These are phyloP conservation scores for Heterohyrax brucei DNA, from an alignment of 2,797 vertebrate species.

Conservation along the genomic window DNA sequence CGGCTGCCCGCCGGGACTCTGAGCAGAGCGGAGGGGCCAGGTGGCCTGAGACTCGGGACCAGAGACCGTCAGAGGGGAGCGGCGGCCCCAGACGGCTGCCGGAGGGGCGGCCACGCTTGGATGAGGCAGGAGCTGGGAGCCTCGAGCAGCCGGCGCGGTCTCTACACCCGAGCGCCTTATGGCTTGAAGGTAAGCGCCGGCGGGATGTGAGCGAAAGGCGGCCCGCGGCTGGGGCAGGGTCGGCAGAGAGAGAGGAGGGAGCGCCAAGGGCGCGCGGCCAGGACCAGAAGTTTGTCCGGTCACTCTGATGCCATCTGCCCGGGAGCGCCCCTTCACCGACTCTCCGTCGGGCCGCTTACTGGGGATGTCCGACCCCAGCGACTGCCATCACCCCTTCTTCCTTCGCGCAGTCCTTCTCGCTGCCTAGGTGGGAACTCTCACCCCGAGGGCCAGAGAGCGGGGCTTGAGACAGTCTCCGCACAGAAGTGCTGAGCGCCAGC, in stretches of 20 bases:
- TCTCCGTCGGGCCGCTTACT: neutral
- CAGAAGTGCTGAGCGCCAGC: neutral
- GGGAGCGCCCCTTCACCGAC: neutral
- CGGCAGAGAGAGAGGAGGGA: neutral
- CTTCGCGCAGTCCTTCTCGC: neutral
- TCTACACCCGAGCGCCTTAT: slow-evolving; percentile 87
- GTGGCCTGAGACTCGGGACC: slow-evolving; percentile 16
- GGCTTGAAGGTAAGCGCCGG: slow-evolving; percentile 92
- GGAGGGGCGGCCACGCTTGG: slow-evolving; percentile 77
- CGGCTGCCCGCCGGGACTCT: slow-evolving; percentile 72
- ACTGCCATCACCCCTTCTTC: neutral
- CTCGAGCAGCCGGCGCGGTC: slow-evolving; percentile 74
- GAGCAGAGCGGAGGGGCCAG: slow-evolving; percentile 59
- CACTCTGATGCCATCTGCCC: neutral
- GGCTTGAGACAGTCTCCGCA: neutral
- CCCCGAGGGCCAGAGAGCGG: neutral
- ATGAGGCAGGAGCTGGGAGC: slow-evolving; percentile 82
- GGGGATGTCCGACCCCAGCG: neutral
- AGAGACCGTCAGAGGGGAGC: slow-evolving; percentile 49
- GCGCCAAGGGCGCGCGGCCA: neutral
- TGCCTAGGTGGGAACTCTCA: neutral
- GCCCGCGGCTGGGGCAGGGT: neutral
- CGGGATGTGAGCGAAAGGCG: neutral
- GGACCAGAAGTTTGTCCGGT: slow-evolving; percentile 69
- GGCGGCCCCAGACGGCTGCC: slow-evolving; percentile 75